Evolutionary conservation across 2,888 invertebrate species (phyloP), one percentile per base, ranked within the genome.

Genomic region (Epinotia ramella): DNA sequence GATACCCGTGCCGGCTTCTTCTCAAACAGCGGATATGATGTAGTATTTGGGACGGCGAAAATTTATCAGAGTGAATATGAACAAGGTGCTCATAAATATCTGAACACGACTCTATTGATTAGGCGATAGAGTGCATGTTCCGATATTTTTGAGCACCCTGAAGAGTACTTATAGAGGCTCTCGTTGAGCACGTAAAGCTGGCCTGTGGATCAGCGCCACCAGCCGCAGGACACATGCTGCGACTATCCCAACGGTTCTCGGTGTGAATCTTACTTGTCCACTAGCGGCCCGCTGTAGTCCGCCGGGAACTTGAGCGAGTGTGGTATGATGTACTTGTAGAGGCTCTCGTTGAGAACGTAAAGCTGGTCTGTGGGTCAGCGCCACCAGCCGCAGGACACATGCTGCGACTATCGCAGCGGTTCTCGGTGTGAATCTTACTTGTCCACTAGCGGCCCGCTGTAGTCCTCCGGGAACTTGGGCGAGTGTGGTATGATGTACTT

Each of bases 381-480:
- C 98, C 98, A 98, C 98, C 98, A 98, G 88, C 98, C 98, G 84
- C 98, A 98, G 0, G 98, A 98, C 60, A 98, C 53, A 53, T 53
- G n/a, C 2, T 13, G 5, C n/a, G 16, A 62, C 6, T 4, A 33
- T 62, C 33, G 28, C 7, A n/a, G 7, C 20, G 18, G 20, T 7
- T 46, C 20, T 9, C 5, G 4, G 16, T 62, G 24, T 20, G 13
- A 20, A 18, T 91, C 95, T 93, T 92, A 97, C 96, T 96, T 97
- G 86, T 98, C 98, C 11, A 98, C 98, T 82, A 98, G 94, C 9
- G 98, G 98, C 11, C 98, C 98, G 80, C 97, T 97, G 85, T 97
- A 98, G 86, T 98, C 98, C 88, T 98, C 98, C 0, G 98, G 98
- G 85, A 98, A 98, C 87, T 97, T 98, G 0, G 98, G 98, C 82